phyloP scores from a whole-genome alignment of 1,140 invertebrate genomes.

The Drosophila mojavensis region DNA sequence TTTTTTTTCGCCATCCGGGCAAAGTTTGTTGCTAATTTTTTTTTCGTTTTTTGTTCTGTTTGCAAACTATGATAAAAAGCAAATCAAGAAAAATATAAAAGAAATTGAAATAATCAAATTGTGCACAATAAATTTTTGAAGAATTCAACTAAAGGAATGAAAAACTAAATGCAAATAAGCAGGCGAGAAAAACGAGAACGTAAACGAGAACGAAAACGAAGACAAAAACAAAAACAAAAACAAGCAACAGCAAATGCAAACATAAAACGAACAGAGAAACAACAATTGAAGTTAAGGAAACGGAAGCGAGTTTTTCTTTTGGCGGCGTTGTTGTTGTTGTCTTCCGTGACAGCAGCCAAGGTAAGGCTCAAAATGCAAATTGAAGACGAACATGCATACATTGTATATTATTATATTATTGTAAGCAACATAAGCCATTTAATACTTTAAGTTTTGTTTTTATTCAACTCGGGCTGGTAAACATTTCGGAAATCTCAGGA shows the following conservation, averaged over 20 bases:
- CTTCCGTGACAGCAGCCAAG: constrained; percentile 27
- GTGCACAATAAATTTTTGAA: constrained; percentile 20
- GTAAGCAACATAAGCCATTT: too few species aligned
- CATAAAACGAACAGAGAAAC: constrained; percentile 19
- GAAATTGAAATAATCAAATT: constrained; percentile 11
- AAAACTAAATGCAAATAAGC: constrained; percentile 39
- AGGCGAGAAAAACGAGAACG: constrained; percentile 23
- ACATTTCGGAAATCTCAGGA: too few species aligned
- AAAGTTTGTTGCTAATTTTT: constrained; percentile 13
- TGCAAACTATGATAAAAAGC: constrained; percentile 21
- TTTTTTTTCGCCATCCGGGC: background rate
- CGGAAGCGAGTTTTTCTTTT: constrained; percentile 34
- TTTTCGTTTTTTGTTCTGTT: constrained; percentile 28
- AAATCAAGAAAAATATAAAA: background rate
- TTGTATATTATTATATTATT: too few species aligned
- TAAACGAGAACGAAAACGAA: background rate
- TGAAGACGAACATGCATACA: background rate
- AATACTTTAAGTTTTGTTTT: too few species aligned
- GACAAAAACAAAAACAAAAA: constrained; percentile 28
- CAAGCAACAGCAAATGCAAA: background rate
- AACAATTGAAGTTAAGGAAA: constrained; percentile 36
- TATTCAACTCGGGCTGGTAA: too few species aligned
- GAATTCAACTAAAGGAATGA: constrained; percentile 24
- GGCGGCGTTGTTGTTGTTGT: constrained; percentile 13
- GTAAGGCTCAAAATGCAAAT: background rate